Conservation (phyloP, 2,797 vertebrate genomes). For the Scyliorhinus canicula region DNA sequence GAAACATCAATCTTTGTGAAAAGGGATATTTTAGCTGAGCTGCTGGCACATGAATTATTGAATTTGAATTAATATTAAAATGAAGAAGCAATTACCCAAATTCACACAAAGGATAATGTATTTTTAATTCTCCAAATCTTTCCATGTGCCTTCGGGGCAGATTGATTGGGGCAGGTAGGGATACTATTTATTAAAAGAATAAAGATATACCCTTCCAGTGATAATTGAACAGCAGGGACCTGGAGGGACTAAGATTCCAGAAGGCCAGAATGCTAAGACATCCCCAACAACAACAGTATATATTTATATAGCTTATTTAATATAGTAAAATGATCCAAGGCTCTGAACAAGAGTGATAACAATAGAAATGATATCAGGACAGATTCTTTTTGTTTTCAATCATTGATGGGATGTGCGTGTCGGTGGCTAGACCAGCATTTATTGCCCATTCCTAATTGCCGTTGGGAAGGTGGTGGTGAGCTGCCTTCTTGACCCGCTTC, state of each 20-base stretch:
- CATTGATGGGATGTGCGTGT: no score
- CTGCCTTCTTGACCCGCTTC: no score
- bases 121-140: conserved; percentile 25
- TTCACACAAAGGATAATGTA: conserved; percentile 34
- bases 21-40: conserved; percentile 27
- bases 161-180: neutral
- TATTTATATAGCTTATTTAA: neutral
- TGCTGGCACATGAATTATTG: conserved; percentile 28
- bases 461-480: no score
- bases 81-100: conserved; percentile 20
- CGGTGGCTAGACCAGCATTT: no score
- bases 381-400: neutral
- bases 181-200: neutral
- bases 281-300: neutral
- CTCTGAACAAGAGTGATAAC: neutral
- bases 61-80: conserved; percentile 36
- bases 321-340: neutral
- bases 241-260: neutral
- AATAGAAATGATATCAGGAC: neutral
- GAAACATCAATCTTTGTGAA: conserved; percentile 34
- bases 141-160: neutral
- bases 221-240: neutral
- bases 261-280: no score
- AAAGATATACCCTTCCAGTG: neutral
- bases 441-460: no score